These are phyloP conservation scores for Polydrusus tereticollis DNA, from an alignment of 2,888 invertebrate species.

Conservation along the genomic window DNA sequence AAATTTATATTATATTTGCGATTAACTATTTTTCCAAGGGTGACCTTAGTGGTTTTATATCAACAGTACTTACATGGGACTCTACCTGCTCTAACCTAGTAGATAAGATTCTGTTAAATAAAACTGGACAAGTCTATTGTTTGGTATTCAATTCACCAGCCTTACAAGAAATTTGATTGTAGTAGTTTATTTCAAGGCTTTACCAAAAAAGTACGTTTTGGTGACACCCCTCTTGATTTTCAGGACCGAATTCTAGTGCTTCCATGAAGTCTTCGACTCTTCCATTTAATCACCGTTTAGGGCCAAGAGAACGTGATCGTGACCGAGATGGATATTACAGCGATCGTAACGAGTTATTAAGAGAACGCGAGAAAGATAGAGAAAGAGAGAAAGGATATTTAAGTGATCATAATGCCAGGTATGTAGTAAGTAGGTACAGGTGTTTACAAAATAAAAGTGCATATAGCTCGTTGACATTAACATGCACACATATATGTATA, in stretches of 20 bases:
- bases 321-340: constrained; percentile 90
- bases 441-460: neutral
- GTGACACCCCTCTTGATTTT: constrained; percentile 36
- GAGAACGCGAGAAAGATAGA: constrained; percentile 77
- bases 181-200: too few species aligned
- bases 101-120: too few species aligned
- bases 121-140: too few species aligned
- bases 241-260: constrained; percentile 75
- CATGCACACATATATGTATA: too few species aligned
- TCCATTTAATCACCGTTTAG: constrained; percentile 81
- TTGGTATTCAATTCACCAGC: too few species aligned
- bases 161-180: too few species aligned
- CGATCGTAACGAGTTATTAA: constrained; percentile 87
- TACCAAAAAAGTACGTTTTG: too few species aligned
- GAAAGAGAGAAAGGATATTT: constrained; percentile 80
- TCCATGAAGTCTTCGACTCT: constrained; percentile 85
- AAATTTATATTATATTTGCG: too few species aligned
- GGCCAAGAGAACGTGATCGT: constrained; percentile 72
- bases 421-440: constrained; percentile 50
- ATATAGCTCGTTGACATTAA: neutral
- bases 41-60: too few species aligned
- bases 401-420: constrained; percentile 86
- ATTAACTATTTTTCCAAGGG: too few species aligned
- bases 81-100: too few species aligned
- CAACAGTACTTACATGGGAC: too few species aligned